Percentiles rank a stretch among this genome's conserved stretches.
Evolutionary conservation across 2,113 vertebrate species (phyloP).

Genomic region (Pterocles orientalis): DNA sequence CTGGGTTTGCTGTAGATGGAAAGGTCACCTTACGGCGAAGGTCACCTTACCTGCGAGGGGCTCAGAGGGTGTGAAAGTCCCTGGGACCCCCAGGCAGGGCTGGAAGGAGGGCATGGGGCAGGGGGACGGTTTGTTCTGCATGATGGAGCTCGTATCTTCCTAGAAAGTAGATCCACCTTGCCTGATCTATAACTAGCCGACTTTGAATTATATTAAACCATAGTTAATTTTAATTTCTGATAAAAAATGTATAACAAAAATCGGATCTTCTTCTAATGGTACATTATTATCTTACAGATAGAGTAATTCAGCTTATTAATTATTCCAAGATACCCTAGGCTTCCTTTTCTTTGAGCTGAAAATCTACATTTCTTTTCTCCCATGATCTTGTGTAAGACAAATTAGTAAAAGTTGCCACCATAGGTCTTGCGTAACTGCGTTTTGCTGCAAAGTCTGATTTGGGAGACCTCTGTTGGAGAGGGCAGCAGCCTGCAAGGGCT

Average conservation of each 20-base stretch:
- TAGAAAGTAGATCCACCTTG: not conserved
- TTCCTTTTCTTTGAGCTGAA: not conserved
- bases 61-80: accelerated
- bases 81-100: not conserved
- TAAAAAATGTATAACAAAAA: constrained; percentile 45
- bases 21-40: not conserved
- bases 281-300: not conserved
- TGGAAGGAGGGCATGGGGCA: not conserved
- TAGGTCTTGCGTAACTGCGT: not conserved
- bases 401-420: not conserved
- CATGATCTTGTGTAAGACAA: not conserved
- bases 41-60: not conserved
- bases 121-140: not conserved
- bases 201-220: not conserved
- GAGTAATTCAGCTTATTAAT: not conserved
- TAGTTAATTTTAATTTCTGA: constrained; percentile 50
- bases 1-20: not conserved
- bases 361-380: not conserved
- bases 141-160: not conserved
- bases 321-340: not conserved
- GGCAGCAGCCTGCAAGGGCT: not conserved
- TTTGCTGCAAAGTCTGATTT: not conserved
- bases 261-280: not conserved
- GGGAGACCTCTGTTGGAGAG: not conserved
- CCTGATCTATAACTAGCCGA: not conserved